Percentiles rank a stretch among this genome's conserved stretches.
Conservation (phyloP, 1,140 invertebrate genomes). For the Zophobas morio region DNA sequence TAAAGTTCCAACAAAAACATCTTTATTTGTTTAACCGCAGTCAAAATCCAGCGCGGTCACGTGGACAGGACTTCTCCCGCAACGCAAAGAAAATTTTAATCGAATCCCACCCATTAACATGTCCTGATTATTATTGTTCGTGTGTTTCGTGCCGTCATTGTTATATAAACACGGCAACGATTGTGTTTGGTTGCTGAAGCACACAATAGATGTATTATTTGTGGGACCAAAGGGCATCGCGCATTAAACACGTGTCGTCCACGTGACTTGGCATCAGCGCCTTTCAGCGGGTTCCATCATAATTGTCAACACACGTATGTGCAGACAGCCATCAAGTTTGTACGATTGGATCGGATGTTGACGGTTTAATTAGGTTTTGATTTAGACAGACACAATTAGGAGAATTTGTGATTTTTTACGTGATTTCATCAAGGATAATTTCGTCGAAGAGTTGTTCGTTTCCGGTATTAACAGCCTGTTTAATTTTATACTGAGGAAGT, state of each 20-base stretch:
- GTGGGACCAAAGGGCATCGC: slow-evolving; percentile 44
- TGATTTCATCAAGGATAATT: background rate
- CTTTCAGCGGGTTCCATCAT: slow-evolving; percentile 37
- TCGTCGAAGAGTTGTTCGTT: slow-evolving; percentile 10
- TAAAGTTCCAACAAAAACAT: no score
- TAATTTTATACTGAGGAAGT: slow-evolving; percentile 42
- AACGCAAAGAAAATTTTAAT: slow-evolving; percentile 9
- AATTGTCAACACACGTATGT: slow-evolving; percentile 40
- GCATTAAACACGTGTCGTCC: slow-evolving; percentile 44
- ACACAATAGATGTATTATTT: slow-evolving; percentile 46
- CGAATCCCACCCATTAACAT: slow-evolving; percentile 29
- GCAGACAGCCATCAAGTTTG: slow-evolving; percentile 22
- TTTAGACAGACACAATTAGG: slow-evolving; percentile 8
- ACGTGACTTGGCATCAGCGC: slow-evolving; percentile 47
- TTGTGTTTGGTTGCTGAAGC: slow-evolving; percentile 38
- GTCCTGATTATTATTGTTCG: slow-evolving; percentile 3
- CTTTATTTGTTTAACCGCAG: no score
- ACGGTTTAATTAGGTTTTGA: slow-evolving; percentile 40
- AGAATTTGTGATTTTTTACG: slow-evolving; percentile 13
- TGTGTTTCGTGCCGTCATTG: slow-evolving; percentile 30
- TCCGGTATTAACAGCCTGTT: slow-evolving; percentile 30
- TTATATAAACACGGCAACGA: slow-evolving; percentile 26
- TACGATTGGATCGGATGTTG: slow-evolving; percentile 43
- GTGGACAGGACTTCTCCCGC: background rate
- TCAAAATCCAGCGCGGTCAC: background rate